Percentiles rank a stretch among this genome's conserved stretches.
Conservation (phyloP, 2,113 vertebrate species). For the Theristicus caerulescens region DNA sequence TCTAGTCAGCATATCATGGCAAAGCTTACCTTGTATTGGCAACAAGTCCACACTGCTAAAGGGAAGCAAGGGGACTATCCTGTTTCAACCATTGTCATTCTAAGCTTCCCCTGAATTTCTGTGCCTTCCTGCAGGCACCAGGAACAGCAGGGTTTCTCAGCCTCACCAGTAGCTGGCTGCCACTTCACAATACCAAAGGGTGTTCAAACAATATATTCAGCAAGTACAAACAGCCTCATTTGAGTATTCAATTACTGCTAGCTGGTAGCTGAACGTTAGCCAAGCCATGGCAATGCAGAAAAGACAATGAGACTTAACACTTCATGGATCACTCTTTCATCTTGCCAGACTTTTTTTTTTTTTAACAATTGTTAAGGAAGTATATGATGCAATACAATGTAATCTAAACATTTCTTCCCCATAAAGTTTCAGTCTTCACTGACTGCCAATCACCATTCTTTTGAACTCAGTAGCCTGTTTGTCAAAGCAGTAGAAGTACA, state of each 20-base stretch:
- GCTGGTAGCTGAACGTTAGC: not conserved
- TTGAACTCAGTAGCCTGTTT: not conserved
- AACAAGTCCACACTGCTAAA: not conserved
- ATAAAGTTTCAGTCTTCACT: not conserved
- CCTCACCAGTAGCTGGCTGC: not conserved
- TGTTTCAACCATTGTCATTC: slow-evolving; percentile 26
- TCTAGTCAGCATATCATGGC: not conserved
- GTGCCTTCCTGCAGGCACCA: not conserved
- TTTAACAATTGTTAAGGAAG: not conserved
- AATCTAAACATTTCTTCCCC: not conserved
- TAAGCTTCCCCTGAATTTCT: not conserved
- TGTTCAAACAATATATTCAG: not conserved
- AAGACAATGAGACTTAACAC: not conserved
- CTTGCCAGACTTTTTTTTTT: not conserved
- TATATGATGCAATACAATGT: not conserved
- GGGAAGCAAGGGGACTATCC: slow-evolving; percentile 19
- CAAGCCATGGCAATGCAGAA: not conserved
- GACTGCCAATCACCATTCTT: not conserved
- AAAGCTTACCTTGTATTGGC: slow-evolving; percentile 20
- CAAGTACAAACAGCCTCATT: not conserved
- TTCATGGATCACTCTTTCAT: not conserved
- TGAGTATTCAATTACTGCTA: not conserved
- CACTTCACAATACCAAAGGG: not conserved
- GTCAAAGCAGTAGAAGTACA: not conserved
- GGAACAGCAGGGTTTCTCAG: not conserved